Evolutionary conservation across 2,797 vertebrate species (phyloP).

Genomic region (Tolypeutes matacus): DNA sequence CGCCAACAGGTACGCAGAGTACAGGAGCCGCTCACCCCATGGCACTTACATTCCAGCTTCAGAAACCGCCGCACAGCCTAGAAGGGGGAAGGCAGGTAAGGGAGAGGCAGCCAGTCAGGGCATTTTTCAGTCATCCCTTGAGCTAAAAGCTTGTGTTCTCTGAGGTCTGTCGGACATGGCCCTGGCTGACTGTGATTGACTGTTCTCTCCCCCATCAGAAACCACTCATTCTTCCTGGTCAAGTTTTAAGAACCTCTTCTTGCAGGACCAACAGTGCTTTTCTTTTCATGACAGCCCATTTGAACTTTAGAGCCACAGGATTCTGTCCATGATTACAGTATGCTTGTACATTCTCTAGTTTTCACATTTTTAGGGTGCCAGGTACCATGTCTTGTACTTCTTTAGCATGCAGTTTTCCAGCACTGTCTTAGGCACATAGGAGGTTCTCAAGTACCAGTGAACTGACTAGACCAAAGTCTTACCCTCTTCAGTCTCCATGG

Average conservation of each 20-base stretch:
- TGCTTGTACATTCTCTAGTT: background rate
- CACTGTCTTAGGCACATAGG: background rate
- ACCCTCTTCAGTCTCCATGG: background rate
- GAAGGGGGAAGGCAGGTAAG: slow-evolving; percentile 78
- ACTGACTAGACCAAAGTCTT: background rate
- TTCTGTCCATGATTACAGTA: background rate
- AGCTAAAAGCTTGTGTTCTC: background rate
- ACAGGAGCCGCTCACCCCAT: slow-evolving; percentile 98
- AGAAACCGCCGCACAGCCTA: slow-evolving; percentile 98
- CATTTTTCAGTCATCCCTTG: background rate
- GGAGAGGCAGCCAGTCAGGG: background rate
- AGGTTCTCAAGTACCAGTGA: background rate
- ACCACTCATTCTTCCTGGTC: slow-evolving; percentile 16
- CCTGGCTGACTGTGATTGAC: background rate
- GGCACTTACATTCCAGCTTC: slow-evolving; percentile 99
- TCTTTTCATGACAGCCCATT: background rate
- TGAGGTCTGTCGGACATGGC: background rate
- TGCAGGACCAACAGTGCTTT: slow-evolving; percentile 6
- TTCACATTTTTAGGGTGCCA: background rate
- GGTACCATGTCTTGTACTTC: background rate
- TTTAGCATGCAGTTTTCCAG: background rate
- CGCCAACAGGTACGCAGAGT: slow-evolving; percentile 98
- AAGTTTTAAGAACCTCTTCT: slow-evolving; percentile 37
- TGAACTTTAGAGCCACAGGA: background rate
- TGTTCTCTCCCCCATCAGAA: background rate